Percentiles rank a stretch among this genome's conserved stretches.
phyloP scores from a whole-genome alignment of 1,140 invertebrate genomes.

The Dendrolimus kikuchii region DNA sequence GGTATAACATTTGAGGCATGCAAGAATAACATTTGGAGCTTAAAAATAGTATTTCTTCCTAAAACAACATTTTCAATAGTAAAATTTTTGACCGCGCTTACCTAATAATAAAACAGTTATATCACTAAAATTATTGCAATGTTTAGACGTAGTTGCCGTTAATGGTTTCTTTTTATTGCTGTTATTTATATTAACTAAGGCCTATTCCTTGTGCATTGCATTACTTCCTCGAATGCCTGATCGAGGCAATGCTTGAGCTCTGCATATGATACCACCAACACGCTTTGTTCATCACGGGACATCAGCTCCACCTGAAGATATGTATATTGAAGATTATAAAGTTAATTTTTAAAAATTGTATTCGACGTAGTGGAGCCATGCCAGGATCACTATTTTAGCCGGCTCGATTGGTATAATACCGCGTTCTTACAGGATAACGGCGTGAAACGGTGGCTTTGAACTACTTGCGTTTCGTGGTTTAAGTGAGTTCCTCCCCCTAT shows the following conservation, averaged over 20 bases:
- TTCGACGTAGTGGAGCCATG: too few relatives aligned
- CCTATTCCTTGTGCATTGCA: constrained; percentile 16
- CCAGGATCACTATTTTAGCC: too few relatives aligned
- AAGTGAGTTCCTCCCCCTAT: too few relatives aligned
- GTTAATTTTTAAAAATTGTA: background rate
- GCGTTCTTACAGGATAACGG: too few relatives aligned
- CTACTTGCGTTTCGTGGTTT: too few relatives aligned
- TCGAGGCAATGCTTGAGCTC: constrained; percentile 97
- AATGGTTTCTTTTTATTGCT: too few relatives aligned
- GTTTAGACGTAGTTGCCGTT: background rate
- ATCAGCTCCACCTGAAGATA: constrained; percentile 88
- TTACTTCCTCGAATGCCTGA: constrained; percentile 90
- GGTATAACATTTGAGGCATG: background rate
- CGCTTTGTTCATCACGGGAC: constrained; percentile 96
- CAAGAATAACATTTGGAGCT: background rate
- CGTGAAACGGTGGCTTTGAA: too few relatives aligned
- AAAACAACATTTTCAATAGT: too few relatives aligned
- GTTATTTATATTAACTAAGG: background rate
- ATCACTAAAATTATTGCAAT: constrained; percentile 8
- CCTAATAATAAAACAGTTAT: too few relatives aligned
- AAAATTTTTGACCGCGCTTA: too few relatives aligned
- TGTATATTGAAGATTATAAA: background rate
- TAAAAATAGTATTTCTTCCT: too few relatives aligned
- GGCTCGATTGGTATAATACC: too few relatives aligned
- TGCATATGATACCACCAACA: constrained; percentile 94